phyloP scores from a whole-genome alignment of 2,797 vertebrate genomes.

The Muscicapa striata region DNA sequence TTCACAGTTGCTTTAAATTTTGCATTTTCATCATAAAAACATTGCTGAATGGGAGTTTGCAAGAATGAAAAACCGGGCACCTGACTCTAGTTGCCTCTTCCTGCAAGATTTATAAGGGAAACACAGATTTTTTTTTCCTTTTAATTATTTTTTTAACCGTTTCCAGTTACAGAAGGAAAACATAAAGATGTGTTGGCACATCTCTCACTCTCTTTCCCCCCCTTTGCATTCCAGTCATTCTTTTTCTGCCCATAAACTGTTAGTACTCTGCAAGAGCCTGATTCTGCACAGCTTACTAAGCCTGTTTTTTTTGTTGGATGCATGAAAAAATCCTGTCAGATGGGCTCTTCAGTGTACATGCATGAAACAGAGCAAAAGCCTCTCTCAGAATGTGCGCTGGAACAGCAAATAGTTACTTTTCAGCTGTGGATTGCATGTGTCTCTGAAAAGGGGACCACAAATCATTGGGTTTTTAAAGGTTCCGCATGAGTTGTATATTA shows the following conservation, averaged over 20 bases:
- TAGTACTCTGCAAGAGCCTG: background rate
- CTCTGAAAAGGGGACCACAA: slow-evolving; percentile 48
- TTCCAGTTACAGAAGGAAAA: slow-evolving; percentile 49
- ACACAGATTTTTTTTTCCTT: background rate
- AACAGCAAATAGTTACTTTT: slow-evolving; percentile 44
- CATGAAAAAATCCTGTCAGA: slow-evolving; percentile 36
- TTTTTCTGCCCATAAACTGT: slow-evolving; percentile 62
- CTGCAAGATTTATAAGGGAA: background rate
- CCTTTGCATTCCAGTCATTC: slow-evolving; percentile 57
- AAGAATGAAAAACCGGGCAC: background rate
- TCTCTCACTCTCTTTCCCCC: background rate
- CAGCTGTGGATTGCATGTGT: slow-evolving; percentile 49
- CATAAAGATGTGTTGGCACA: slow-evolving; percentile 50
- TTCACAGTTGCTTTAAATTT: slow-evolving; percentile 63
- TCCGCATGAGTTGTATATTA: slow-evolving; percentile 60
- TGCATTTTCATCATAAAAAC: slow-evolving; percentile 45
- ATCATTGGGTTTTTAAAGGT: slow-evolving; percentile 57
- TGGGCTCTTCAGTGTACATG: slow-evolving; percentile 27
- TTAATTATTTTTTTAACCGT: background rate
- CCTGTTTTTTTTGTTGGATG: background rate
- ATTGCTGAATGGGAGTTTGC: background rate
- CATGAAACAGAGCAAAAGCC: slow-evolving; percentile 7
- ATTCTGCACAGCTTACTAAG: slow-evolving; percentile 19
- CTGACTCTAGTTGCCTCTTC: slow-evolving; percentile 4
- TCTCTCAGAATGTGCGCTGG: background rate